Evolutionary conservation across 1,140 invertebrate genomes (phyloP).

Genomic region (Magallana angulata): DNA sequence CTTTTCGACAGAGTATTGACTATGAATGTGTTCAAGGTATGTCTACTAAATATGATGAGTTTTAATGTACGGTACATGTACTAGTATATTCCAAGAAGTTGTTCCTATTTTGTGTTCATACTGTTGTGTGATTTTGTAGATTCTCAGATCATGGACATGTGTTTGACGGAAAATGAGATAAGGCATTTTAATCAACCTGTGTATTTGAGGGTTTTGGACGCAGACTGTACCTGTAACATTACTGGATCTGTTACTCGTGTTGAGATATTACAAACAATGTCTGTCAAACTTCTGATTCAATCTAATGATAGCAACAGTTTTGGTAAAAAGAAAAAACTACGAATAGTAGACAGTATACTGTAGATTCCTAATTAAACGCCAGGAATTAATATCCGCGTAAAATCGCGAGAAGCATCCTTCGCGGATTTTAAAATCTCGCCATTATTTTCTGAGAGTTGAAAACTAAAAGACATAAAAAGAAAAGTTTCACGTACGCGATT

Average conservation of each 20-base stretch:
- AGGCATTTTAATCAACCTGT: not conserved
- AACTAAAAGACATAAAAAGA: too few relatives aligned
- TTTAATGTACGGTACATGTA: too few relatives aligned
- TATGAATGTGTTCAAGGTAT: constrained; percentile 21
- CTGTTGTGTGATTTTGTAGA: not conserved
- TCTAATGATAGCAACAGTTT: not conserved
- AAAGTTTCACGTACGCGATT: too few relatives aligned
- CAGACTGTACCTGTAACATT: not conserved
- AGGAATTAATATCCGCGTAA: too few relatives aligned
- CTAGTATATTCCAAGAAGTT: too few relatives aligned
- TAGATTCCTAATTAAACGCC: not conserved
- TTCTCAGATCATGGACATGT: not conserved
- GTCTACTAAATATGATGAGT: not conserved
- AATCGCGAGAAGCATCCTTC: too few relatives aligned
- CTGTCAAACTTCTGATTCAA: not conserved
- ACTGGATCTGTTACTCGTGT: not conserved
- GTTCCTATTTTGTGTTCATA: too few relatives aligned
- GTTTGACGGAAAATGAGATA: not conserved
- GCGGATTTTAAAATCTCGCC: too few relatives aligned
- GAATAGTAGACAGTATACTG: too few relatives aligned
- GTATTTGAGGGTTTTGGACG: not conserved
- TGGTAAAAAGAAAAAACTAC: too few relatives aligned
- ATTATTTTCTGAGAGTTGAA: too few relatives aligned
- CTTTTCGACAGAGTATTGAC: constrained; percentile 9
- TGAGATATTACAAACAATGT: not conserved